phyloP scores from a whole-genome alignment of 2,888 invertebrate species.

The Microplitis deprimator region DNA sequence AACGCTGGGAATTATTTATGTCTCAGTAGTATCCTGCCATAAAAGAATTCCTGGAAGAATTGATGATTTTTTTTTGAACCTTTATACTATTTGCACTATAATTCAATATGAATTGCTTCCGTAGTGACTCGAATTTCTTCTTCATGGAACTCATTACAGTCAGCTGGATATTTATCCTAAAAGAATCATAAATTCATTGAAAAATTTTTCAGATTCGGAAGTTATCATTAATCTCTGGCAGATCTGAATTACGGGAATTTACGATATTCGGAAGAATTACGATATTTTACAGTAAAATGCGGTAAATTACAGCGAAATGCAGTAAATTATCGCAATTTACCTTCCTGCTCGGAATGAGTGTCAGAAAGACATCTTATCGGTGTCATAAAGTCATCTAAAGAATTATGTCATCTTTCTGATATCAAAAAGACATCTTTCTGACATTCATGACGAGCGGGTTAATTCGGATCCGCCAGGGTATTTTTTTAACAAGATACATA shows the following conservation, averaged over 20 bases:
- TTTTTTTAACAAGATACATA: constrained; percentile 68
- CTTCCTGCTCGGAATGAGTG: too few species aligned
- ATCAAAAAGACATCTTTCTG: too few species aligned
- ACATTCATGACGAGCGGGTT: too few species aligned
- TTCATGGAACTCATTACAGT: constrained; percentile 85
- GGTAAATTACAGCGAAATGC: too few species aligned
- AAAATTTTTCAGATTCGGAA: not conserved
- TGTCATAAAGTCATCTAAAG: too few species aligned
- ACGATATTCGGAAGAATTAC: too few species aligned
- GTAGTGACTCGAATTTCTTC: constrained; percentile 87
- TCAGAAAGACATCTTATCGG: too few species aligned
- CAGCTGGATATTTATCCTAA: constrained; percentile 79
- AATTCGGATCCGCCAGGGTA: not conserved
- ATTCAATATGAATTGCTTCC: constrained; percentile 83
- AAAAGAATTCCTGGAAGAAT: not conserved
- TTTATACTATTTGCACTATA: constrained; percentile 71
- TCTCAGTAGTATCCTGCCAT: not conserved
- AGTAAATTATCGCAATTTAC: too few species aligned
- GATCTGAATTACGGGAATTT: too few species aligned
- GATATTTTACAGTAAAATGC: too few species aligned
- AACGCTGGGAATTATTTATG: not conserved
- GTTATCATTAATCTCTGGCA: not conserved
- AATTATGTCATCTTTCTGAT: too few species aligned
- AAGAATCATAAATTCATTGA: constrained; percentile 36
- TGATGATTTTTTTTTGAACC: not conserved